Conservation (phyloP, 2,113 vertebrate species). For the Leucopsar rothschildi region DNA sequence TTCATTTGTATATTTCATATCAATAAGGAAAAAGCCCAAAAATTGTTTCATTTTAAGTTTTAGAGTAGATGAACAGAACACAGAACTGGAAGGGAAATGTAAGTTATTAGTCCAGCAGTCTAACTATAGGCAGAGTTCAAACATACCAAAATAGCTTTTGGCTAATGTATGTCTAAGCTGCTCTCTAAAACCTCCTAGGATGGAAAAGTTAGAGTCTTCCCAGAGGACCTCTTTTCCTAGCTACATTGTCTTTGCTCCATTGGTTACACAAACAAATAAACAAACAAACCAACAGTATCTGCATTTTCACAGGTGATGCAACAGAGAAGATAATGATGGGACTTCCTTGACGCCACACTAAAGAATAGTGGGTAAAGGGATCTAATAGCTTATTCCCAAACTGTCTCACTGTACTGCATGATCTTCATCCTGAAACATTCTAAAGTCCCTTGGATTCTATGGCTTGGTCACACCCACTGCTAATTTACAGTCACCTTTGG, state of each 20-base stretch:
- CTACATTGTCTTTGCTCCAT: background rate
- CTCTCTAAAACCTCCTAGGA: background rate
- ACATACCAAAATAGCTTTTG: background rate
- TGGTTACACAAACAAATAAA: background rate
- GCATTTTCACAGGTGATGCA: constrained; percentile 2
- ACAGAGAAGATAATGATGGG: background rate
- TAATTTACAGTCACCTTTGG: background rate
- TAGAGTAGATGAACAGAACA: background rate
- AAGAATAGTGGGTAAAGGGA: background rate
- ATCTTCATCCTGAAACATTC: background rate
- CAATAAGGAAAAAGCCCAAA: background rate
- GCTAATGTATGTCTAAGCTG: background rate
- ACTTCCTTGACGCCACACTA: background rate
- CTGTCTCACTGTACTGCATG: background rate
- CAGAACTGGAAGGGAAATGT: background rate
- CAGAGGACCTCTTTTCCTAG: background rate
- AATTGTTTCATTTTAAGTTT: background rate
- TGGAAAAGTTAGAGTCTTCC: background rate
- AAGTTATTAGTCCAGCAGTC: background rate
- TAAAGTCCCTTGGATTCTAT: background rate
- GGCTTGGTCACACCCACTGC: background rate
- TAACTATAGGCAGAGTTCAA: background rate
- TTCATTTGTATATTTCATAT: background rate
- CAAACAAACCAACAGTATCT: background rate
- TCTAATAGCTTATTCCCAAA: background rate